phyloP scores from a whole-genome alignment of 2,797 vertebrate genomes.

The Monodelphis domestica region DNA sequence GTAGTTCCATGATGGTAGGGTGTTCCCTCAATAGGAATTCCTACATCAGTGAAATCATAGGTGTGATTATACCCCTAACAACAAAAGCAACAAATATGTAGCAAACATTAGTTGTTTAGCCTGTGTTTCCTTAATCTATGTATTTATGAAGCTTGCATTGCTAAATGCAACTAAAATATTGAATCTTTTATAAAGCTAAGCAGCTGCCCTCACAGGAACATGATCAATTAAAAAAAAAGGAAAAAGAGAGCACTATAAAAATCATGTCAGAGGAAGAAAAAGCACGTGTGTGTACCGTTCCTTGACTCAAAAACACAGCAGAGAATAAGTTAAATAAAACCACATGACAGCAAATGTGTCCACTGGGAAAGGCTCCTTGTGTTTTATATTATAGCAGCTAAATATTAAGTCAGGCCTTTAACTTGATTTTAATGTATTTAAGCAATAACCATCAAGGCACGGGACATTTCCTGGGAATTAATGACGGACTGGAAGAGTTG shows the following conservation, averaged over 20 bases:
- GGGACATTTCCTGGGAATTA: slow-evolving; percentile 84
- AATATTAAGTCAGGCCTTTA: slow-evolving; percentile 83
- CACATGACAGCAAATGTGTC: slow-evolving; percentile 70
- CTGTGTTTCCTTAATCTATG: slow-evolving; percentile 50
- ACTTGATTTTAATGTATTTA: slow-evolving; percentile 85
- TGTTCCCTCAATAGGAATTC: neutral
- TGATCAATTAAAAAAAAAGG: neutral
- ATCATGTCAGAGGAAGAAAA: slow-evolving; percentile 37
- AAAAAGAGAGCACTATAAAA: neutral
- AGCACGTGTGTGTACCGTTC: slow-evolving; percentile 43
- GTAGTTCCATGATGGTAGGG: neutral
- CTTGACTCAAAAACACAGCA: slow-evolving; percentile 66
- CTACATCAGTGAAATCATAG: neutral
- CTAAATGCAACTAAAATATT: slow-evolving; percentile 65
- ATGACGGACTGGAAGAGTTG: slow-evolving; percentile 81
- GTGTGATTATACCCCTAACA: neutral
- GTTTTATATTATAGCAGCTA: slow-evolving; percentile 81
- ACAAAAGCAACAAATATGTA: neutral
- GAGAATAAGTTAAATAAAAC: slow-evolving; percentile 81
- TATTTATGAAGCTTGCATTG: slow-evolving; percentile 53
- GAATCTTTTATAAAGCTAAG: slow-evolving; percentile 50
- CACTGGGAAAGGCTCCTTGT: slow-evolving; percentile 74
- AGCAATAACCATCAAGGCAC: slow-evolving; percentile 80
- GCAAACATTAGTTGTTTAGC: slow-evolving; percentile 20
- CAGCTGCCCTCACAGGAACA: neutral